Percentiles rank a stretch among this genome's conserved stretches.
phyloP scores from a whole-genome alignment of 2,797 vertebrate species.

The Cuniculus paca region DNA sequence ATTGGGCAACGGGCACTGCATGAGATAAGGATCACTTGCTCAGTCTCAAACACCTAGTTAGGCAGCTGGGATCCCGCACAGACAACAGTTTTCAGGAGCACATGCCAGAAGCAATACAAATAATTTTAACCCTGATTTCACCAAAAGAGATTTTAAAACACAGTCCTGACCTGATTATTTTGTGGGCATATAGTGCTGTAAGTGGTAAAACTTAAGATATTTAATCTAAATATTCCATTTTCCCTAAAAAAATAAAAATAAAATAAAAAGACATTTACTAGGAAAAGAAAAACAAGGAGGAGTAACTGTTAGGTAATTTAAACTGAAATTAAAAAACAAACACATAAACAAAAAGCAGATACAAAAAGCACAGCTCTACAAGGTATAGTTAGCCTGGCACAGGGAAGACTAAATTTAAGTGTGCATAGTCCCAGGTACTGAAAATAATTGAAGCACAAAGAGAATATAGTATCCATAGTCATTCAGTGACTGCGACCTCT shows the following conservation, averaged over 20 bases:
- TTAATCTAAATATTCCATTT: conserved; percentile 91
- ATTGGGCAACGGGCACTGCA: conserved; percentile 74
- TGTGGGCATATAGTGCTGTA: conserved; percentile 90
- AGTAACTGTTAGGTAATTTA: conserved; percentile 87
- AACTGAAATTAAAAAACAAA: conserved; percentile 84
- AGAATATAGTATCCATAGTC: conserved; percentile 89
- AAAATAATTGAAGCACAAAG: conserved; percentile 87
- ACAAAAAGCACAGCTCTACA: conserved; percentile 83
- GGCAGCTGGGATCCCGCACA: conserved; percentile 58
- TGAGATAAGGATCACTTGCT: conserved; percentile 83
- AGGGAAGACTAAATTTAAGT: conserved; percentile 94
- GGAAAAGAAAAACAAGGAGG: conserved; percentile 75
- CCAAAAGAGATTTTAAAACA: conserved; percentile 86
- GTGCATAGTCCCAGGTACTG: conserved; percentile 89
- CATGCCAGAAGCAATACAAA: conserved; percentile 84
- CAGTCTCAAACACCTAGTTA: conserved; percentile 28
- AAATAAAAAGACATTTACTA: conserved; percentile 83
- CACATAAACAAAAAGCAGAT: conserved; percentile 38
- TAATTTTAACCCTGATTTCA: conserved; percentile 81
- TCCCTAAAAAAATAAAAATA: conserved; percentile 85
- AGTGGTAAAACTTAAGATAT: conserved; percentile 89
- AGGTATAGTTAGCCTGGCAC: conserved; percentile 95
- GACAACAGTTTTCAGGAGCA: conserved; percentile 87
- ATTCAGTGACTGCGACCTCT: conserved; percentile 92
- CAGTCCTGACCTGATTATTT: conserved; percentile 88